phyloP scores from a whole-genome alignment of 2,113 vertebrate species.

The Alligator mississippiensis region DNA sequence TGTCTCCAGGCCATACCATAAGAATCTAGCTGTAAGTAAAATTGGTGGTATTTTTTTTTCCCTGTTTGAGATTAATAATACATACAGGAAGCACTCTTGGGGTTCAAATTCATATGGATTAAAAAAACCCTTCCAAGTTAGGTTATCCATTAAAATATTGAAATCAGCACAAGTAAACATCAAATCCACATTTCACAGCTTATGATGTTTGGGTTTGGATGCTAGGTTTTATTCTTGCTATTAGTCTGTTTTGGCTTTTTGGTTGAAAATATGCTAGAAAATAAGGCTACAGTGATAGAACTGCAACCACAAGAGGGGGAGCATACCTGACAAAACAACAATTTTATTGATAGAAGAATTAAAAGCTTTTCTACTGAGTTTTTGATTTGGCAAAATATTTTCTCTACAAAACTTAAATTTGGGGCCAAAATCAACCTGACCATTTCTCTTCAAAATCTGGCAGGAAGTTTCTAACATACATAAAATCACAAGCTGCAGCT shows the following conservation, averaged over 20 bases:
- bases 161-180: neutral
- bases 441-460: neutral
- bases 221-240: neutral
- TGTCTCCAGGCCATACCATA: neutral
- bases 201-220: neutral
- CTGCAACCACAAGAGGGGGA: neutral
- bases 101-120: neutral
- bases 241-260: neutral
- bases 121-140: neutral
- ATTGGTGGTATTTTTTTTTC: neutral
- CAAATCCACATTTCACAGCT: slow-evolving; percentile 4
- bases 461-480: neutral
- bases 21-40: neutral
- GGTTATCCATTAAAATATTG: neutral
- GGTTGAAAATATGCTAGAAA: neutral
- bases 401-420: neutral
- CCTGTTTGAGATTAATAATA: neutral
- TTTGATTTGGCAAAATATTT: neutral
- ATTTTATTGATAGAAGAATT: neutral
- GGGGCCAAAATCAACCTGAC: neutral
- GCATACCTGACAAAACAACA: neutral
- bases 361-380: slow-evolving; percentile 7
- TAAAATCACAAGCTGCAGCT: neutral
- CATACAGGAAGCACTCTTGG: neutral
- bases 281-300: neutral